Evolutionary conservation across 1,140 invertebrate genomes (phyloP), one percentile per base, ranked within the genome.

Genomic region (Drosophila littoralis): DNA sequence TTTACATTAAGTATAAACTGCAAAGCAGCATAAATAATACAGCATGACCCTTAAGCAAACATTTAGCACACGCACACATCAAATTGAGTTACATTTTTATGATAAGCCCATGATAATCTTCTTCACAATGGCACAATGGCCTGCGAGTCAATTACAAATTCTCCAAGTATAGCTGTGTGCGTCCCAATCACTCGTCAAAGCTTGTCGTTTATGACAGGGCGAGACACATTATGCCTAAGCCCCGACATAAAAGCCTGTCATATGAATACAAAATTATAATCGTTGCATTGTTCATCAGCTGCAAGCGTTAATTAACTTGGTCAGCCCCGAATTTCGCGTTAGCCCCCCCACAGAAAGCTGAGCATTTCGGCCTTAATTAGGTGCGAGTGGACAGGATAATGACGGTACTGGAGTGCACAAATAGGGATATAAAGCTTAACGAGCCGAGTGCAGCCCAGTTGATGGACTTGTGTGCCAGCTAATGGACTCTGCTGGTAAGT

Each of bases 261-360:
- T 10, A 72, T 72, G 69, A 55, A 66, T 59, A 40, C 28, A 17
- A 57, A 55, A 46, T 12, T 36, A 33, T 13, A 33, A 35, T 32
- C 55, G 54, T 32, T 65, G 38, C 48, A 45, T 60, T 58, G 38
- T 42, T 66, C 45, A 52, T 67, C 63, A 52, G 58, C 42, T 72
- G 69, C 69, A 66, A 33, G 32, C 64, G 52, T 72, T 72, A 66
- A 72, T 72, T 59, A 66, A 59, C 35, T 51, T 54, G 40, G 50
- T 10, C 36, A 35, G 35, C 60, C 35, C 15, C 15, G 1, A 64
- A 64, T 45, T 54, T 52, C 28, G 38, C n/a, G 22, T 22, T 22
- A 22, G 22, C 22, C 2, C 6, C 22, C 2, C 6, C 6, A 10
- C 13, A 6, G 13, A 36, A 35, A 38, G 46, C 43, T 22, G 36